Evolutionary conservation across 2,113 vertebrate species (phyloP), one percentile per base, ranked within the genome.

Genomic region (Calypte anna): DNA sequence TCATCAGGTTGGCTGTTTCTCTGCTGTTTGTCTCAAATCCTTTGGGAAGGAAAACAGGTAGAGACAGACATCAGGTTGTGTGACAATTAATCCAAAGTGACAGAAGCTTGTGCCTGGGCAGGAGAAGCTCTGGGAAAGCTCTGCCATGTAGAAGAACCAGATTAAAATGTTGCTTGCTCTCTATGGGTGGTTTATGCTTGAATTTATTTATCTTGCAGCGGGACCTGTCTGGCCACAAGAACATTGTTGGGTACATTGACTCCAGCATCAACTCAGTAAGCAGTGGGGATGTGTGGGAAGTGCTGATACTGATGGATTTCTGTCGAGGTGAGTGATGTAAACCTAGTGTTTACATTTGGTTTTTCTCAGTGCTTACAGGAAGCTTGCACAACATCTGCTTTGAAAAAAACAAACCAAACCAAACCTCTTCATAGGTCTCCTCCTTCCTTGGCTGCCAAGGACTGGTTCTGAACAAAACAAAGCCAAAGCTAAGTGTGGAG

Each of bases 271-370:
- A 98, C 74, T 98, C 98, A 4, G 98, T 99, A 5, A 99, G 99
- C 96, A 98, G 98, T 0, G 99, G 99, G 2, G 99, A 99, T 5
- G 99, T 99, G 15, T 99, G 99, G 99, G 99, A 99, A 85, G 99
- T 99, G 90, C 98, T 99, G 84, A 99, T 99, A 91, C 97, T 99
- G 43, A 99, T 99, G 99, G 99, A 99, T 96, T 99, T 98, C 97
- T 99, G 99, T 96, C 97, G 99, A 97, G 99, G 99, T 99, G 96
- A 98, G 98, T 96, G 31, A 38, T 38, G 36, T 43, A 30, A 30
- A 20, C 31, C 9, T 12, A 2, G 20, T 40, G 58, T 57, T 11
- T 18, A 2, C 16, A 2, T 38, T 46, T 72, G 51, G 18, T 54
- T 17, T 15, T 20, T n/a, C 64, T 33, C 13, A 0, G 8, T 3